Percentiles rank a stretch among this genome's conserved stretches.
These are phyloP conservation scores for Bombylius major DNA, from an alignment of 2,888 invertebrate species.

Conservation along the genomic window DNA sequence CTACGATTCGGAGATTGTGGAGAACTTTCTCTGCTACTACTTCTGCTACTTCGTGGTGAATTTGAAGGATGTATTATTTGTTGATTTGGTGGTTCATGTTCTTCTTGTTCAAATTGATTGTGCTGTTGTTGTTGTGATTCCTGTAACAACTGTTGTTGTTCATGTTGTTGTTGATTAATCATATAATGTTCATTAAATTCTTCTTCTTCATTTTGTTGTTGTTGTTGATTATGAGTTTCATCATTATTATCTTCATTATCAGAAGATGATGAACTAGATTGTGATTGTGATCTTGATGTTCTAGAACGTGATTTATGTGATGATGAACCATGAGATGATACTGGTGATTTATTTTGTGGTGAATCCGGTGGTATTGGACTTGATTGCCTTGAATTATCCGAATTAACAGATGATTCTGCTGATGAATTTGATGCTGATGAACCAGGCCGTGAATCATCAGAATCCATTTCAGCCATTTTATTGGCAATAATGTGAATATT, in stretches of 20 bases:
- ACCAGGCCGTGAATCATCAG: slow-evolving; percentile 29
- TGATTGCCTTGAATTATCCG: slow-evolving; percentile 28
- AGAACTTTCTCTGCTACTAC: slow-evolving; percentile 17
- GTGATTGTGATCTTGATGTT: slow-evolving; percentile 25
- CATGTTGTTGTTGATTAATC: neutral
- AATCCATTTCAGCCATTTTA: slow-evolving; percentile 17
- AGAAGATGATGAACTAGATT: slow-evolving; percentile 25
- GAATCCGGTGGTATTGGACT: slow-evolving; percentile 18
- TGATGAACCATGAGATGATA: slow-evolving; percentile 31
- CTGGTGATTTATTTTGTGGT: slow-evolving; percentile 29
- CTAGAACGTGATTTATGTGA: slow-evolving; percentile 15
- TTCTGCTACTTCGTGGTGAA: slow-evolving; percentile 23
- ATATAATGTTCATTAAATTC: too few relatives aligned
- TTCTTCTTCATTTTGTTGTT: neutral
- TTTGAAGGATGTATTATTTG: neutral
- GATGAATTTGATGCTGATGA: slow-evolving; percentile 34
- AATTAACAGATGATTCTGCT: slow-evolving; percentile 39
- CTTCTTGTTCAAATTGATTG: neutral
- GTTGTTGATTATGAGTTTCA: neutral
- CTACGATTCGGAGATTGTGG: slow-evolving; percentile 9
- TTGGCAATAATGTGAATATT: neutral
- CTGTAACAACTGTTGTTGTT: neutral
- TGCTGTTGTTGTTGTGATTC: neutral
- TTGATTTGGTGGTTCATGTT: neutral
- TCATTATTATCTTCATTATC: slow-evolving; percentile 15